Base-by-base conservation (phyloP, 2,113 vertebrate species). In the Platysteira castanea region DNA sequence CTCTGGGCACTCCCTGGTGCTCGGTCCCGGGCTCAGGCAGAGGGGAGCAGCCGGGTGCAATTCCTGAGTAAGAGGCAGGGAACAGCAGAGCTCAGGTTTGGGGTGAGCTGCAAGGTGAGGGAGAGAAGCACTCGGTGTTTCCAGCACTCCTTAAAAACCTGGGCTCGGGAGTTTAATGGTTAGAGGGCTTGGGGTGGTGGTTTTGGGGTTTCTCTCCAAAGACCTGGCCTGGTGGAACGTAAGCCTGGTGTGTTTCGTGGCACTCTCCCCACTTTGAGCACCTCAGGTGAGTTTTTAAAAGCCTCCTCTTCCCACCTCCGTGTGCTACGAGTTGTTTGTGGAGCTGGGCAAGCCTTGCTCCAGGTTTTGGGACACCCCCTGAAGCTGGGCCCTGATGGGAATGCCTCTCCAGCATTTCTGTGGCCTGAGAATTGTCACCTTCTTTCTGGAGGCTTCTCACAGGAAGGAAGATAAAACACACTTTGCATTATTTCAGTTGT, bases 141-240 rank as follows among this genome's bases (percentile, higher is more conserved):
- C 11, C 39, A 61, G 31, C 20, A 0, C 15, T 47, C n/a, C 28
- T 49, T 28, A 31, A 39, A n/a, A 47, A 7, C 27, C 50, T 30
- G 15, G 15, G 5, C 10, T 75, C 3, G 0, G 17, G n/a, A 7
- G 2, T 60, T 16, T 10, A 5, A 39, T n/a, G 65, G 8, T 8
- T 3, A 3, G 11, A 37, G 21, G 4, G 22, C 3, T 73, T 50
- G 41, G 9, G 46, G 63, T 26, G 11, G 7, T 21, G 19, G 1
- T 0, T 33, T 61, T 41, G 1, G 18, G 20, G 8, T 9, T 24
- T 64, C 30, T 60, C 84, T 35, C 10, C 7, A 50, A 67, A 76
- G 26, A 15, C 6, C 13, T 61, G 22, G 21, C 35, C 30, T 20
- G 20, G 7, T 53, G 52, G 52, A 30, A 53, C 52, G 18, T 6